Evolutionary conservation across 2,888 invertebrate genomes (phyloP).

Genomic region (Hetaerina titia): DNA sequence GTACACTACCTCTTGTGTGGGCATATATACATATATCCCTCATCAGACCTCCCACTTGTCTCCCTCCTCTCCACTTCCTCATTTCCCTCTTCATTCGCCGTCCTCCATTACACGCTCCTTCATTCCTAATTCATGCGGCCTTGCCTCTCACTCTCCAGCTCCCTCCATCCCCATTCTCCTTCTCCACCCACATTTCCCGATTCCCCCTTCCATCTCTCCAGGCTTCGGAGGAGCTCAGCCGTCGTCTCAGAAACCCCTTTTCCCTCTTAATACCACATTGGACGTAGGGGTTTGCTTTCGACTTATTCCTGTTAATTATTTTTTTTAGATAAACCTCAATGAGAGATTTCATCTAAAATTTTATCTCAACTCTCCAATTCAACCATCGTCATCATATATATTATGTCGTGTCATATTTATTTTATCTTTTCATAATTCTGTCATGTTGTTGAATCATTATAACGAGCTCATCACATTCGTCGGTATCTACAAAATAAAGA

Average conservation of each 20-base stretch:
- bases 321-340: no score
- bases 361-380: no score
- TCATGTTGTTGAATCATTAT: no score
- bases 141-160: background rate
- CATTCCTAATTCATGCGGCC: constrained; percentile 7
- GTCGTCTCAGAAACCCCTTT: background rate
- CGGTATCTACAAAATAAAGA: no score
- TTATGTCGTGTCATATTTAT: no score
- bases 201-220: background rate
- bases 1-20: background rate
- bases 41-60: background rate
- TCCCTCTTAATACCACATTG: background rate
- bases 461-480: no score
- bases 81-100: constrained; percentile 17
- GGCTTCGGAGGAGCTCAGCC: background rate
- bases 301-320: background rate
- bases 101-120: constrained; percentile 20
- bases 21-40: background rate
- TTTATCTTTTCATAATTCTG: no score
- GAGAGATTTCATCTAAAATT: no score
- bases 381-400: no score
- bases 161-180: background rate
- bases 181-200: background rate
- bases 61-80: constrained; percentile 3
- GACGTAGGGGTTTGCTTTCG: background rate